phyloP scores from a whole-genome alignment of 1,140 invertebrate genomes.

The Episyrphus balteatus region DNA sequence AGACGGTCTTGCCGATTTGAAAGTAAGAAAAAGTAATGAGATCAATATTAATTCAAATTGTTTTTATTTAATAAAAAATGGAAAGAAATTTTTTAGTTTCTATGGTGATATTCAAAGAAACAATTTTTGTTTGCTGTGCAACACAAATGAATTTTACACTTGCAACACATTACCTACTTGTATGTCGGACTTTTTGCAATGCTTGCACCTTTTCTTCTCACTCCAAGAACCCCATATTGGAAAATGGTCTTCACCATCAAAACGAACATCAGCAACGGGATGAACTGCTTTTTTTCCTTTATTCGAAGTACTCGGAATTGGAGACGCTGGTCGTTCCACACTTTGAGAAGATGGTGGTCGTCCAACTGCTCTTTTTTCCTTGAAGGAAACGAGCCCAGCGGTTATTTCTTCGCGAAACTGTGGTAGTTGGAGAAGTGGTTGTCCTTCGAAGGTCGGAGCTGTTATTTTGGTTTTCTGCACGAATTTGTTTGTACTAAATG shows the following conservation, averaged over 20 bases:
- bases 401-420: background rate
- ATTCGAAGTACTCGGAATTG: no score
- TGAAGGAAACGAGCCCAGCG: background rate
- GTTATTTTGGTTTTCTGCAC: background rate
- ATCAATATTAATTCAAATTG: background rate
- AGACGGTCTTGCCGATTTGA: background rate
- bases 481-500: background rate
- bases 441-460: no score
- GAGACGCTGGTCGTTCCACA: background rate
- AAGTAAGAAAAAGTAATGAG: no score
- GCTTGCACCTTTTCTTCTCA: background rate
- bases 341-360: background rate
- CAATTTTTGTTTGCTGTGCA: no score
- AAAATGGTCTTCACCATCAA: background rate
- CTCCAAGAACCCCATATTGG: background rate
- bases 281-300: background rate
- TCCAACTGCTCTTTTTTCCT: background rate
- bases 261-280: background rate
- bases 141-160: no score
- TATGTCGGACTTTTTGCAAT: constrained; percentile 1
- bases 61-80: background rate
- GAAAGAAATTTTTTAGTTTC: background rate
- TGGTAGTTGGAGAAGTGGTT: background rate
- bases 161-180: background rate
- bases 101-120: no score